Conservation (phyloP, 2,113 vertebrate species). For the Prunella fulvescens region DNA sequence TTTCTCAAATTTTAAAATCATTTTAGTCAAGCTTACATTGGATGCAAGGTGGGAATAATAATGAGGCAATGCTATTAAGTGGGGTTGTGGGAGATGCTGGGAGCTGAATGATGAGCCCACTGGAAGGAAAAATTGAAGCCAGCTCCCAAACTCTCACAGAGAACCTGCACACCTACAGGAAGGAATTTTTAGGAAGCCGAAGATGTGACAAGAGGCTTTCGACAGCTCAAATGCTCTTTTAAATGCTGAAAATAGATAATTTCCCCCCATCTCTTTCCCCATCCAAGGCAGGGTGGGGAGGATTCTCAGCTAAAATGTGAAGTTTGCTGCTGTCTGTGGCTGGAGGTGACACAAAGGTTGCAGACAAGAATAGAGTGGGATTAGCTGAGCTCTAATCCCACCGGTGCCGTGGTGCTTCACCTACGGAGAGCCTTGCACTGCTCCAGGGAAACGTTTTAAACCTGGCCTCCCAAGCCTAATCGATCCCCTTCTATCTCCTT, state of each 20-base stretch:
- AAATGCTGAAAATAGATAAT: neutral
- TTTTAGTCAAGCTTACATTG: neutral
- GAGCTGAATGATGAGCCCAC: neutral
- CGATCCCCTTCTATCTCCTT: neutral
- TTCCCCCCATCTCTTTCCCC: slow-evolving; percentile 9
- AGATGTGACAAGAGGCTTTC: neutral
- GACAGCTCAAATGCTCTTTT: neutral
- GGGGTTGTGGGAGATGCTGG: neutral
- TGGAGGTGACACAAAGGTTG: neutral
- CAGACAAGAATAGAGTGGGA: neutral
- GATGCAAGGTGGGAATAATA: neutral
- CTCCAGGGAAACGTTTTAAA: neutral
- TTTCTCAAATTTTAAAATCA: neutral
- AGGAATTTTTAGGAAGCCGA: slow-evolving; percentile 6
- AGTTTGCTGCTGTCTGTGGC: neutral
- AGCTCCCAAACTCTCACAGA: neutral
- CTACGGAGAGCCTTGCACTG: neutral
- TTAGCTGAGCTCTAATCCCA: neutral
- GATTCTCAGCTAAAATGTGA: neutral
- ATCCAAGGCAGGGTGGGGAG: neutral
- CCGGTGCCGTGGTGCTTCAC: neutral
- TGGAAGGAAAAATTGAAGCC: neutral
- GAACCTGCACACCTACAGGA: neutral
- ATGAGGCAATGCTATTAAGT: neutral
- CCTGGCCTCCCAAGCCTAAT: neutral